Conservation (phyloP, 2,797 vertebrate genomes). For the Hephaestus fuliginosus region DNA sequence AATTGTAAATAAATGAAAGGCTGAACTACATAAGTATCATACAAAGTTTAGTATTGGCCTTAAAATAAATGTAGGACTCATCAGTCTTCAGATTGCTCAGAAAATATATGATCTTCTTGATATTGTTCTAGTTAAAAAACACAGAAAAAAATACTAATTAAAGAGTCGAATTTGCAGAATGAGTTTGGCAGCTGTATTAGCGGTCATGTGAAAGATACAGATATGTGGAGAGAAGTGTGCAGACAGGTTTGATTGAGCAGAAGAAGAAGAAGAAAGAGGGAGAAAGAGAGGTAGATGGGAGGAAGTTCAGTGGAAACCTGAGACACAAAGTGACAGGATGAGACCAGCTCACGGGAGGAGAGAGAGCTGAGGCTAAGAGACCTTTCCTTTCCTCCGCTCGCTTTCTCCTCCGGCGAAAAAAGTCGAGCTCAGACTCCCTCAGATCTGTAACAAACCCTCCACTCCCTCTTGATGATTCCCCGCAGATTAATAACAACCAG, state of each 20-base stretch:
- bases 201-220: background rate
- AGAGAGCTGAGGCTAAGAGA: background rate
- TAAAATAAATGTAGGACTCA: no score
- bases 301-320: background rate
- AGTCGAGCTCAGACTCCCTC: background rate
- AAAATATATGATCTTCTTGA: background rate
- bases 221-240: background rate
- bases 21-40: no score
- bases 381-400: background rate
- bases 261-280: background rate
- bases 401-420: background rate
- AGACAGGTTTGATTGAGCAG: slow-evolving; percentile 12
- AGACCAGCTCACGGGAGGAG: background rate
- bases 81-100: background rate
- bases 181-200: background rate
- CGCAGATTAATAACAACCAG: slow-evolving; percentile 21
- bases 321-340: slow-evolving; percentile 14
- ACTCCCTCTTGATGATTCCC: background rate
- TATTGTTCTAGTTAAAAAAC: background rate
- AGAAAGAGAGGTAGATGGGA: background rate
- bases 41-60: no score
- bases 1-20: background rate
- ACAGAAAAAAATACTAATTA: background rate
- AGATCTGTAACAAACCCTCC: background rate
- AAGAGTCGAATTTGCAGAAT: background rate